These are phyloP conservation scores for Sylvilagus bachmani DNA, from an alignment of 2,113 vertebrate genomes.

Conservation along the genomic window DNA sequence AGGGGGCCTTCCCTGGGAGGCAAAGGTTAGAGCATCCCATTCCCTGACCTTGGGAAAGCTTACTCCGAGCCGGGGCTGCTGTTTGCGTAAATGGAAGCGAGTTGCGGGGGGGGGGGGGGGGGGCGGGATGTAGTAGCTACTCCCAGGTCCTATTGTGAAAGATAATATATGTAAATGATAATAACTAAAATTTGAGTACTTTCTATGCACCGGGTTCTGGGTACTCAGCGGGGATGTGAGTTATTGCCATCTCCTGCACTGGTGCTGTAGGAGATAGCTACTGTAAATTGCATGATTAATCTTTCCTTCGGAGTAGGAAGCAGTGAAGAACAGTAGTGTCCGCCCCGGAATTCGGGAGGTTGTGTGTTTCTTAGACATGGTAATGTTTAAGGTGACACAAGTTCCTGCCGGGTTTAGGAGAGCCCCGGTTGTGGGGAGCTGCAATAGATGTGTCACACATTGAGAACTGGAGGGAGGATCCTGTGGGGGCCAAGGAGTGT, in stretches of 20 bases:
- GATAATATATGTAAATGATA: neutral
- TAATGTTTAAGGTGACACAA: constrained; percentile 25
- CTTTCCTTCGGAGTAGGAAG: constrained; percentile 28
- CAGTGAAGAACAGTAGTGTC: constrained; percentile 31
- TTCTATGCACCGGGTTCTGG: constrained; percentile 28
- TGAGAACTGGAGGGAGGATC: constrained; percentile 19
- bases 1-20: neutral
- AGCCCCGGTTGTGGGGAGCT: neutral
- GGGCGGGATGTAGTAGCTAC: neutral
- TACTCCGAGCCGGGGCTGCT: neutral
- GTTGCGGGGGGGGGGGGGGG: neutral
- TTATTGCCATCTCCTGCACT: constrained; percentile 19
- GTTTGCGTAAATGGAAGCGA: constrained; percentile 23
- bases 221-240: constrained; percentile 55
- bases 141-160: constrained; percentile 36
- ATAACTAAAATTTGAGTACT: constrained; percentile 48
- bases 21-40: neutral
- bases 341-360: neutral
- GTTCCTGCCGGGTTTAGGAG: constrained; percentile 24
- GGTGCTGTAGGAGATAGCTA: neutral
- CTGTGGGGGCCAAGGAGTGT: neutral
- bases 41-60: constrained; percentile 80
- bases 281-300: constrained; percentile 56
- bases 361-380: constrained; percentile 19
- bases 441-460: neutral